Conservation (phyloP, 2,797 vertebrate genomes). For the Borostomias antarcticus region DNA sequence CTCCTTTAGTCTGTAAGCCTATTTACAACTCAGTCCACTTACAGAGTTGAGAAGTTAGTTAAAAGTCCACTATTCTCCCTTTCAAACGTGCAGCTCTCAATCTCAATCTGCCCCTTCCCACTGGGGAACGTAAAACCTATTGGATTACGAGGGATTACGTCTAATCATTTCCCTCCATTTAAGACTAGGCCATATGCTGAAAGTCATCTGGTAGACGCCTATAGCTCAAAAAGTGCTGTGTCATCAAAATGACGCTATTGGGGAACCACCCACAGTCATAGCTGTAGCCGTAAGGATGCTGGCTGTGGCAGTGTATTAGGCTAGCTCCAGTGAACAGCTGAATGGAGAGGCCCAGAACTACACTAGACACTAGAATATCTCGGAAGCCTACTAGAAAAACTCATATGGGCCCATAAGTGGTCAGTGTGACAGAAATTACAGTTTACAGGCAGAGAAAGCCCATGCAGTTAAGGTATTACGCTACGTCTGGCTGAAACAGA, state of each 20-base stretch:
- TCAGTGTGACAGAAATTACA: neutral
- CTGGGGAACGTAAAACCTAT: slow-evolving; percentile 53
- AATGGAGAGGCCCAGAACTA: neutral
- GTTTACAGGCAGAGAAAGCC: neutral
- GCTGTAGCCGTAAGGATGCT: neutral
- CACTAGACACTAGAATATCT: neutral
- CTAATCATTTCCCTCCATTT: slow-evolving; percentile 64
- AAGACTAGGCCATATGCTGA: slow-evolving; percentile 59
- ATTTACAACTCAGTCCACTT: neutral
- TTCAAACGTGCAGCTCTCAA: slow-evolving; percentile 34
- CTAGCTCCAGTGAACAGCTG: neutral
- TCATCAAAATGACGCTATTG: slow-evolving; percentile 1
- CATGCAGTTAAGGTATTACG: neutral
- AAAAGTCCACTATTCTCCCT: slow-evolving; percentile 22
- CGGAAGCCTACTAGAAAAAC: neutral
- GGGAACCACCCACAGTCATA: neutral
- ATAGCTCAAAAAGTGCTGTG: slow-evolving; percentile 11
- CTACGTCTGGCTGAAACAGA: neutral
- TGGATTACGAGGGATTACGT: slow-evolving; percentile 73
- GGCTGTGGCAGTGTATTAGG: neutral
- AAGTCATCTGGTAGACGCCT: slow-evolving; percentile 45
- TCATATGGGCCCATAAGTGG: neutral
- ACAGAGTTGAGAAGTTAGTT: neutral
- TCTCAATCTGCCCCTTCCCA: slow-evolving; percentile 29
- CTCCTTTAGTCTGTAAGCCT: neutral